Base-by-base conservation (phyloP, 2,888 invertebrate genomes). In the Lepas anatifera region DNA sequence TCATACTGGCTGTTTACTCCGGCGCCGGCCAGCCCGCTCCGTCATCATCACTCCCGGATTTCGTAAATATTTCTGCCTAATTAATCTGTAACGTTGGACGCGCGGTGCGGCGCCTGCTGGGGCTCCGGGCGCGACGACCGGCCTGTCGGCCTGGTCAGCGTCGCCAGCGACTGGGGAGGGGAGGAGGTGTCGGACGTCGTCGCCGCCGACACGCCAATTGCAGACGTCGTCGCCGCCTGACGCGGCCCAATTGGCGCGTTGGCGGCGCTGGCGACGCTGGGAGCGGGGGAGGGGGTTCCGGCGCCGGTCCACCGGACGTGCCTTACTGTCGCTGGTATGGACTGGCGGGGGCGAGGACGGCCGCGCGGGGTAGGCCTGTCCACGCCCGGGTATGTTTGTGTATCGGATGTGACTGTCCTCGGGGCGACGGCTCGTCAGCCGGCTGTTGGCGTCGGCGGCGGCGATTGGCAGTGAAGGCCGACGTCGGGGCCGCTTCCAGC, bases 21-120 rank as follows among this genome's bases (percentile, higher is more conserved):
- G 35, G 18, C 35, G 22, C 3, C 32, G 16, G 25, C n/a, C n/a
- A 41, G 41, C 35, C 8, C 22, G 32, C 22, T 58, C 58, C 29
- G 35, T 58, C 58, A 58, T 18, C 58, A 58, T 58, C 58, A 22
- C 58, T 58, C 58, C 22, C 0, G 35, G 32, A 35, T 58, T 58
- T 35, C 58, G 58, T 58, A 58, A 58, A 58, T 58, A 58, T 58
- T 58, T 58, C 58, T 58, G 58, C 22, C 58, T 58, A 58, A 58
- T 58, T 58, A 58, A 58, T 58, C 58, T 35, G 58, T 58, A 58
- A 58, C 41, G 58, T 32, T 52, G 29, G 27, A 27, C 32, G 32
- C 32, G 32, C 29, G 52, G 52, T n/a, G 29, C 16, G 18, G 16
- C 52, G 50, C 29, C 29, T 22, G 58, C 41, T 16, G 52, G 58